Conservation (phyloP, 1,140 invertebrate species). For the Aporrectodea caliginosa region DNA sequence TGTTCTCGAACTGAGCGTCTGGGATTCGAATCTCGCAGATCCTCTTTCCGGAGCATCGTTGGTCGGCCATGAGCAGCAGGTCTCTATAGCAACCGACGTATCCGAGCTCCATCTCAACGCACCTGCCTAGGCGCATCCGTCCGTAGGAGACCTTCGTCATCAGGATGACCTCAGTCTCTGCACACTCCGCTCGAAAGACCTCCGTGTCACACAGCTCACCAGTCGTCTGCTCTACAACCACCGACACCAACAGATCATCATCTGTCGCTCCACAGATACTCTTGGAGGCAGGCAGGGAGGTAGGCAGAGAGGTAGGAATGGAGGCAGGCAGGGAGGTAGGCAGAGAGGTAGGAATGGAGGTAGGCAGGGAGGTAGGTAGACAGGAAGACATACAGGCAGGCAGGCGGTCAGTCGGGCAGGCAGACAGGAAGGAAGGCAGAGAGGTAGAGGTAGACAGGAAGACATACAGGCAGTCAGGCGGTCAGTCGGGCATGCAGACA, state of each 20-base stretch:
- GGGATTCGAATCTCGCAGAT: constrained; percentile 4
- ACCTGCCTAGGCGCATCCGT: constrained; percentile 10
- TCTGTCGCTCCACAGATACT: no score
- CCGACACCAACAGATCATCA: neutral
- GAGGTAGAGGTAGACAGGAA: no score
- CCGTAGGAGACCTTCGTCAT: constrained; percentile 13
- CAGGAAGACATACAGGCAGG: no score
- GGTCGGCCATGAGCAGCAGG: neutral
- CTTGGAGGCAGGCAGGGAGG: no score
- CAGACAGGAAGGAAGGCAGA: no score
- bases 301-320: no score
- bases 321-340: no score
- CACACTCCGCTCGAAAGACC: constrained; percentile 13
- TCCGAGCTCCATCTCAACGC: neutral
- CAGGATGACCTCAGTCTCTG: constrained; percentile 11
- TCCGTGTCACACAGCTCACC: constrained; percentile 18
- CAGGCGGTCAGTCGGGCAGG: no score
- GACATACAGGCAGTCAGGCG: no score
- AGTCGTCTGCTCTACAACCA: neutral
- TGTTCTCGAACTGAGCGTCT: constrained; percentile 2
- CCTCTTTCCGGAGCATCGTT: neutral
- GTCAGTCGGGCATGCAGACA: no score
- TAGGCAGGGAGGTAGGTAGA: no score
- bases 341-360: no score
- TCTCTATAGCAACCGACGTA: neutral